These are phyloP conservation scores for Hypothenemus hampei DNA, from an alignment of 1,140 invertebrate species.

Conservation along the genomic window DNA sequence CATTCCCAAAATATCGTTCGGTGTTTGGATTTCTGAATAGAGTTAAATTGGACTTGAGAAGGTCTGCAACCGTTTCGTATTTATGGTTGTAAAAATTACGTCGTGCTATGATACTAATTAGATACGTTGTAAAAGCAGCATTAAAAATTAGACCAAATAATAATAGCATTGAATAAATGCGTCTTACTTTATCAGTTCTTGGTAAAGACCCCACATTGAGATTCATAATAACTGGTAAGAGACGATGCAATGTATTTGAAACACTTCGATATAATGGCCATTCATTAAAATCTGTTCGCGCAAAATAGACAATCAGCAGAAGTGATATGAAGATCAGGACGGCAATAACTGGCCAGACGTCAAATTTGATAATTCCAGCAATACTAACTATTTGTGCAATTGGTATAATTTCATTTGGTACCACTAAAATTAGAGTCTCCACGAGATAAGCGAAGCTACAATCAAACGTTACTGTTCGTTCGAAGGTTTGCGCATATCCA, in stretches of 20 bases:
- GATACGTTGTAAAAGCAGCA: slow-evolving; percentile 14
- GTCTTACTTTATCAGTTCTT: slow-evolving; percentile 6
- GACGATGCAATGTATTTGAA: neutral
- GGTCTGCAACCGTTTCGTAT: slow-evolving; percentile 6
- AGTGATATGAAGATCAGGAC: neutral
- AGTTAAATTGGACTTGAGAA: slow-evolving; percentile 4
- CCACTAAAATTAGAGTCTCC: slow-evolving; percentile 10
- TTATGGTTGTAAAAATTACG: slow-evolving; percentile 8
- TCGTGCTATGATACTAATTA: slow-evolving; percentile 11
- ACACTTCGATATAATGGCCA: slow-evolving; percentile 1
- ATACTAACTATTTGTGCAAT: neutral
- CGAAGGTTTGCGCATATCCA: slow-evolving; percentile 12
- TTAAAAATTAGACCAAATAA: slow-evolving; percentile 12
- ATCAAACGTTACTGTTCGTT: slow-evolving; percentile 9
- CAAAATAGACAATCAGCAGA: neutral
- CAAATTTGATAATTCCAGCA: slow-evolving; percentile 2
- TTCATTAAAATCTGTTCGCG: slow-evolving; percentile 1
- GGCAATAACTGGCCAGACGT: slow-evolving; percentile 15
- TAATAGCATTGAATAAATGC: slow-evolving; percentile 16
- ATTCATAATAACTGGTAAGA: slow-evolving; percentile 1
- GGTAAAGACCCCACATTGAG: slow-evolving; percentile 1
- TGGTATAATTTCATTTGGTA: slow-evolving; percentile 15
- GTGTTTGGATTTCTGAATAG: slow-evolving; percentile 8
- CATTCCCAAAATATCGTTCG: slow-evolving; percentile 11
- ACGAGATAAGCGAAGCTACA: slow-evolving; percentile 9